Evolutionary conservation across 2,888 invertebrate species (phyloP).

Genomic region (Frankliniella fusca): DNA sequence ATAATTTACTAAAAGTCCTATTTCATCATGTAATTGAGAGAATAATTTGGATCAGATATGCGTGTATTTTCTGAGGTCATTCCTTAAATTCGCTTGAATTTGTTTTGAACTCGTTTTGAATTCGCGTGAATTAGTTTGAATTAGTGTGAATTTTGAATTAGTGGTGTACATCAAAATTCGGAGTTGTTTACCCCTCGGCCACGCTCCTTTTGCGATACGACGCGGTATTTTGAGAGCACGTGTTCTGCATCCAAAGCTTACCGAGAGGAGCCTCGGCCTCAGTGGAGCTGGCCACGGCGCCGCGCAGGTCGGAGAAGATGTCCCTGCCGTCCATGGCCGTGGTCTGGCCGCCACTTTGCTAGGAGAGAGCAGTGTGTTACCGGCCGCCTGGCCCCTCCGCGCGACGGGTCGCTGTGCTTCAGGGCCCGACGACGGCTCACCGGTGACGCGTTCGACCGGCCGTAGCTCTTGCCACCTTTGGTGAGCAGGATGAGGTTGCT

Average conservation of each 20-base stretch:
- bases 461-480: neutral
- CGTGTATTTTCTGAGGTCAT: too few relatives aligned
- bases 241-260: neutral
- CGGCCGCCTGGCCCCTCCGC: neutral
- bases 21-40: too few relatives aligned
- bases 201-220: too few relatives aligned
- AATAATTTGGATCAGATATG: too few relatives aligned
- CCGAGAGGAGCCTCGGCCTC: neutral
- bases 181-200: too few relatives aligned
- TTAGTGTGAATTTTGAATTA: too few relatives aligned
- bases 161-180: too few relatives aligned
- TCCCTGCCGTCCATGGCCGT: neutral
- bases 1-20: too few relatives aligned
- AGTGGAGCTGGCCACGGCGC: neutral
- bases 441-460: neutral
- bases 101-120: too few relatives aligned
- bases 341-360: neutral
- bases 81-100: too few relatives aligned
- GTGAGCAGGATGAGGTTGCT: constrained; percentile 29
- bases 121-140: too few relatives aligned
- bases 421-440: neutral
- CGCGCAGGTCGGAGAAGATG: neutral
- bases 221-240: too few relatives aligned
- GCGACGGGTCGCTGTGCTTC: neutral
- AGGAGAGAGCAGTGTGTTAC: neutral